Conservation (phyloP, 2,797 vertebrate species). For the Cottoperca gobio region DNA sequence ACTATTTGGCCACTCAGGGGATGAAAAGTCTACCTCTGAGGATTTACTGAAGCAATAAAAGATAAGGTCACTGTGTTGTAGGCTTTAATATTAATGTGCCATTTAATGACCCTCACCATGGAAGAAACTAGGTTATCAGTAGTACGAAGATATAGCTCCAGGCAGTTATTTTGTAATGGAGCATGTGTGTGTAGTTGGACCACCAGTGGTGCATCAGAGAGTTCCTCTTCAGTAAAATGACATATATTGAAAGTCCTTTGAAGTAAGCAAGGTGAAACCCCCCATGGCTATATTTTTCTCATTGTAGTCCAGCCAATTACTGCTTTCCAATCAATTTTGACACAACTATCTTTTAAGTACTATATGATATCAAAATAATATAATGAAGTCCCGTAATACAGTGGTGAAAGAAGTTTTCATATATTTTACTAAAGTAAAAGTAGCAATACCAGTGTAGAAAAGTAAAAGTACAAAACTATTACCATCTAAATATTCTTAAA, state of each 20-base stretch:
- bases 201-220: slow-evolving; percentile 21
- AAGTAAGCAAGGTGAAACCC: slow-evolving; percentile 27
- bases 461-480: no score
- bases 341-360: background rate
- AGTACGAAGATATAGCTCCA: slow-evolving; percentile 56
- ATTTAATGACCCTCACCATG: slow-evolving; percentile 77
- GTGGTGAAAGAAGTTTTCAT: no score
- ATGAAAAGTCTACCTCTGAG: slow-evolving; percentile 64
- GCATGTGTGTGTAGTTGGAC: slow-evolving; percentile 34
- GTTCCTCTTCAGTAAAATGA: slow-evolving; percentile 19
- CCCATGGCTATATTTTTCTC: background rate
- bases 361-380: background rate
- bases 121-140: slow-evolving; percentile 71
- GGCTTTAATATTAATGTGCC: slow-evolving; percentile 82
- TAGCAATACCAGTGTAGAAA: no score
- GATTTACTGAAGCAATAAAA: slow-evolving; percentile 82
- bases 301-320: slow-evolving; percentile 9
- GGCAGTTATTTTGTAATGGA: slow-evolving; percentile 61
- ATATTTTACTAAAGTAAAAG: no score
- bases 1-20: slow-evolving; percentile 65
- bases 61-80: slow-evolving; percentile 84
- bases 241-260: slow-evolving; percentile 26
- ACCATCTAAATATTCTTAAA: no score
- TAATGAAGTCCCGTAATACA: background rate
- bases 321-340: background rate